Evolutionary conservation across 2,113 vertebrate genomes (phyloP).

Genomic region (Barnardius zonarius): DNA sequence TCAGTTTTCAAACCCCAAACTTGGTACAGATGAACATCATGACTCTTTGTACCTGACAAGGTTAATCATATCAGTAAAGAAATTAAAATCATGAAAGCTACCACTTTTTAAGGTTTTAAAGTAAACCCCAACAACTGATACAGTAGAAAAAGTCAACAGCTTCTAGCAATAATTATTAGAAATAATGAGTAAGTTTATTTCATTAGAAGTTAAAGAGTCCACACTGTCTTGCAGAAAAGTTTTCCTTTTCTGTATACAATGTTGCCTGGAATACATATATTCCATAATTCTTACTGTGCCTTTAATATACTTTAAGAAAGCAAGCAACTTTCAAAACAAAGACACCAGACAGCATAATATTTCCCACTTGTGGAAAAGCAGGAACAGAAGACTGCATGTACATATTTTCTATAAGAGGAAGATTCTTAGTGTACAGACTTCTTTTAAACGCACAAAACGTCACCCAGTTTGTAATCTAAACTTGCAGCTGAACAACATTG

Average conservation of each 20-base stretch:
- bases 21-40: background rate
- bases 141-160: background rate
- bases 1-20: background rate
- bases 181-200: background rate
- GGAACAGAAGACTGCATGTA: background rate
- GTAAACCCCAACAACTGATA: background rate
- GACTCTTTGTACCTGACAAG: background rate
- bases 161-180: background rate
- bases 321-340: background rate
- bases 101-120: background rate
- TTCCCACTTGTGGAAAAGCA: background rate
- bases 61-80: background rate
- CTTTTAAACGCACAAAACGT: background rate
- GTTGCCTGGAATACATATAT: background rate
- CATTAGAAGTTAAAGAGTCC: background rate
- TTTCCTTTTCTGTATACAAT: background rate
- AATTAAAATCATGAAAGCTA: background rate
- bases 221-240: background rate
- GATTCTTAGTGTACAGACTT: background rate
- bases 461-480: background rate
- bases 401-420: background rate
- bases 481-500: background rate
- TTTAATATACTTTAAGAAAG: background rate
- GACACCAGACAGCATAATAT: background rate
- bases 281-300: background rate